Conservation (phyloP, 92 coral and sea anemone genomes). For the Porites divaricata region DNA sequence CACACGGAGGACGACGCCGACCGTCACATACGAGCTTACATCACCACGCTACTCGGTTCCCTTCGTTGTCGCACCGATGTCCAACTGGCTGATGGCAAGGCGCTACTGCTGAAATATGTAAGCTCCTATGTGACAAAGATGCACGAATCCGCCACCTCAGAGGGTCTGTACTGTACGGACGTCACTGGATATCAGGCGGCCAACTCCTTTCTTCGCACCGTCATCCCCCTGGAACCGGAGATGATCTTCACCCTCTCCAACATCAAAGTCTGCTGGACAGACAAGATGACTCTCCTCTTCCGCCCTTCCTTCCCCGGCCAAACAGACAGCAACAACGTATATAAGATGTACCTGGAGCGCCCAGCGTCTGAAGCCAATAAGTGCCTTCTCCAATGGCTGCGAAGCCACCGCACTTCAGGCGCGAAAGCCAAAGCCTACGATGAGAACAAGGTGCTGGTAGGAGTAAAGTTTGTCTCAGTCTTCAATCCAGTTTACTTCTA, state of each 20-base stretch:
- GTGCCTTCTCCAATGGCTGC: too few species aligned
- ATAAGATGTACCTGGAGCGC: neutral
- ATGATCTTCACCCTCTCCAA: too few species aligned
- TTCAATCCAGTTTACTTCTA: constrained; percentile 25
- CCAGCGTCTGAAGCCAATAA: too few species aligned
- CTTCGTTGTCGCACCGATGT: constrained; percentile 43
- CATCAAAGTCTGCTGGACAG: too few species aligned
- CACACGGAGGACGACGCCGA: constrained; percentile 38
- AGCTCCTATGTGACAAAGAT: constrained; percentile 40
- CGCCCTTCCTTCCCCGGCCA: neutral
- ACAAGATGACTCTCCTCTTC: neutral
- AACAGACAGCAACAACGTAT: neutral
- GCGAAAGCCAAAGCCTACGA: too few species aligned
- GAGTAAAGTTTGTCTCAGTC: too few species aligned
- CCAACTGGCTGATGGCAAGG: constrained; percentile 28
- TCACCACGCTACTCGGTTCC: constrained; percentile 10
- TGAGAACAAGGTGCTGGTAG: too few species aligned
- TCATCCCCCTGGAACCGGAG: too few species aligned
- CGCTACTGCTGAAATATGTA: constrained; percentile 41
- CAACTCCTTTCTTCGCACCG: too few species aligned
- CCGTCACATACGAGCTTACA: constrained; percentile 21
- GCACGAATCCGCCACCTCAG: too few species aligned
- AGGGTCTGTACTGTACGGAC: constrained; percentile 13
- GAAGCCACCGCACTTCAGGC: too few species aligned
- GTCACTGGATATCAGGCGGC: too few species aligned